Percentiles rank a stretch among this genome's conserved stretches.
These are phyloP conservation scores for Apantesis nais DNA, from an alignment of 2,888 invertebrate species.

Conservation along the genomic window DNA sequence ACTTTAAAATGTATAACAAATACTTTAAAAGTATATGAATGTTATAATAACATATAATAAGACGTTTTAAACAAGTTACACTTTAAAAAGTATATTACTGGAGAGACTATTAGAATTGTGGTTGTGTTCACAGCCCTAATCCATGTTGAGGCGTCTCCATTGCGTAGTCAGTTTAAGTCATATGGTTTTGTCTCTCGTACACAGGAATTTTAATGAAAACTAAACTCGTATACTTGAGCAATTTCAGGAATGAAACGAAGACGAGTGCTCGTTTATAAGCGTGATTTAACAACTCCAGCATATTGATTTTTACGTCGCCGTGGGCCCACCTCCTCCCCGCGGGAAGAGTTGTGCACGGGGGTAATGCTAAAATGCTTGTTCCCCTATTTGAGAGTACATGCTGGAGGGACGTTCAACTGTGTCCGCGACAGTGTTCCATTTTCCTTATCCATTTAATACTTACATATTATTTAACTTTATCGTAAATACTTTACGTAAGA, in stretches of 20 bases:
- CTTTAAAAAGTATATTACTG: neutral
- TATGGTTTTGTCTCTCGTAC: slow-evolving; percentile 39
- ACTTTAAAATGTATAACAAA: neutral
- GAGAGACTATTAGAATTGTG: slow-evolving; percentile 1
- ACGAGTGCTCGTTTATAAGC: slow-evolving; percentile 87
- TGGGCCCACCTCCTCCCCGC: slow-evolving; percentile 83
- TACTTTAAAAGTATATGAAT: neutral
- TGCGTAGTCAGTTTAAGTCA: slow-evolving; percentile 23
- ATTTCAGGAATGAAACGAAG: slow-evolving; percentile 85
- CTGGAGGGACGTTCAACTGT: slow-evolving; percentile 77
- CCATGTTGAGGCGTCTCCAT: slow-evolving; percentile 8
- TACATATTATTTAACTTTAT: slow-evolving; percentile 65
- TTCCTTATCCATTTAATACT: slow-evolving; percentile 58
- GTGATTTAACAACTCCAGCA: slow-evolving; percentile 93
- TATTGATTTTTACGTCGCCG: slow-evolving; percentile 87
- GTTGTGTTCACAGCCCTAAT: slow-evolving; percentile 13
- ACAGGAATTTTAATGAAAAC: slow-evolving; percentile 58
- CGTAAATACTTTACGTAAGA: slow-evolving; percentile 74
- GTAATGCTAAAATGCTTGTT: slow-evolving; percentile 87
- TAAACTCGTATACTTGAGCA: slow-evolving; percentile 71
- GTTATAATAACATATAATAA: neutral
- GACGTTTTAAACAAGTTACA: neutral
- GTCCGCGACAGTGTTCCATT: slow-evolving; percentile 56
- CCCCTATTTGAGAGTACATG: slow-evolving; percentile 87
- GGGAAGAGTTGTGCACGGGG: slow-evolving; percentile 86